Conservation (phyloP, 2,113 vertebrate genomes). For the Nothoprocta perdicaria region DNA sequence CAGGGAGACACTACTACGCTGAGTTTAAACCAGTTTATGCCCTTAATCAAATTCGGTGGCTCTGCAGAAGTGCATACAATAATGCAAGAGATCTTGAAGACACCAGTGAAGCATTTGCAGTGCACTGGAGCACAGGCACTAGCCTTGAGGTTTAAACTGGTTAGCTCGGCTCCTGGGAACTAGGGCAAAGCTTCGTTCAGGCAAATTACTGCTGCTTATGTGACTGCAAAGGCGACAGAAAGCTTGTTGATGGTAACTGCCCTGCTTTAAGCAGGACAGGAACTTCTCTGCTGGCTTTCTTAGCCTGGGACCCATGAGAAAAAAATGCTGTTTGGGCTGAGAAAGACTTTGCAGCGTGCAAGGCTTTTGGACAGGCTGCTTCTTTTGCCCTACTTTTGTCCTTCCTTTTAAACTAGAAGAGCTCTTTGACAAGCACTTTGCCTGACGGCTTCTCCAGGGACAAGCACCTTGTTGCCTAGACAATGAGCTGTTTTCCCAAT, state of each 20-base stretch:
- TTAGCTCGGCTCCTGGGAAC: not conserved
- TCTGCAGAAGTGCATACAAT: not conserved
- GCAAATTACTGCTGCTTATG: rapidly evolving
- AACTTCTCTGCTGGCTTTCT: not conserved
- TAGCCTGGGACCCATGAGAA: not conserved
- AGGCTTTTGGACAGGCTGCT: not conserved
- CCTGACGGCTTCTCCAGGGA: not conserved
- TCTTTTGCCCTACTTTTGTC: not conserved
- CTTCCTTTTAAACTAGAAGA: not conserved
- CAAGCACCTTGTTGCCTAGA: not conserved
- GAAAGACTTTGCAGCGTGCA: not conserved
- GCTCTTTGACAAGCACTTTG: not conserved
- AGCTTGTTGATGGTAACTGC: not conserved
- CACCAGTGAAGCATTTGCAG: not conserved
- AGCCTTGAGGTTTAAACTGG: not conserved
- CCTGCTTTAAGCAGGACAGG: not conserved
- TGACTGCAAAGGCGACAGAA: not conserved
- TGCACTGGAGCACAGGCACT: not conserved
- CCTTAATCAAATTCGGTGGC: not conserved
- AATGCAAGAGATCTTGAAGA: not conserved
- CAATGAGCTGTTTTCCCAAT: not conserved
- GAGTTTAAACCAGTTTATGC: not conserved
- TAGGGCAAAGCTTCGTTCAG: not conserved
- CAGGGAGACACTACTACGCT: not conserved
- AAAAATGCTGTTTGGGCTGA: not conserved